Conservation (phyloP, 2,888 invertebrate genomes). For the Hemaris fuciformis region DNA sequence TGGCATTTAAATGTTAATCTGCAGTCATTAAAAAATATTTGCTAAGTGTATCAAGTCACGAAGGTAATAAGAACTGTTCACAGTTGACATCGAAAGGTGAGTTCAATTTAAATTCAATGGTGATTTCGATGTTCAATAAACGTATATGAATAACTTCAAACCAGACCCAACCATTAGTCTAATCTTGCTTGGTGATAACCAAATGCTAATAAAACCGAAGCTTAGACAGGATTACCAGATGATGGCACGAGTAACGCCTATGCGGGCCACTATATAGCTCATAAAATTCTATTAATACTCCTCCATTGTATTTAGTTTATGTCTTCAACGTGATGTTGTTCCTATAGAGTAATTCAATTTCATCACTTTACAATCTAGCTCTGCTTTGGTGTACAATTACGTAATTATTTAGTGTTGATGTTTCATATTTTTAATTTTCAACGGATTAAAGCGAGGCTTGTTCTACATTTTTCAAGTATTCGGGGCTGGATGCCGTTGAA, state of each 20-base stretch:
- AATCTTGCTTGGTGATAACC: conserved; percentile 52
- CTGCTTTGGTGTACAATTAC: not conserved
- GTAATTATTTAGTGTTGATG: not conserved
- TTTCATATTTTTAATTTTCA: not conserved
- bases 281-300: conserved; percentile 43
- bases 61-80: conserved; percentile 9
- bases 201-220: conserved; percentile 52
- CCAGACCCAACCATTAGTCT: conserved; percentile 36
- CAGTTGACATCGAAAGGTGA: not conserved
- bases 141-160: not conserved
- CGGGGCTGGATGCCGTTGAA: not conserved
- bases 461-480: not conserved
- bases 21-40: conserved; percentile 29
- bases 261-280: conserved; percentile 48
- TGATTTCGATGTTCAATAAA: not conserved
- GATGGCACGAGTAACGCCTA: conserved; percentile 37
- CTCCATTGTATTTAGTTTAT: conserved; percentile 26
- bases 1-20: conserved; percentile 55
- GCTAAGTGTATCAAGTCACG: conserved; percentile 37
- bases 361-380: not conserved
- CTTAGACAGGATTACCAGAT: conserved; percentile 43
- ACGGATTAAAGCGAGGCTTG: not conserved
- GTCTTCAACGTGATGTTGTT: conserved; percentile 17
- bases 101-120: not conserved
- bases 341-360: conserved; percentile 20